Conservation (phyloP, 1,140 invertebrate genomes). For the Caenorhabditis inopinata region DNA sequence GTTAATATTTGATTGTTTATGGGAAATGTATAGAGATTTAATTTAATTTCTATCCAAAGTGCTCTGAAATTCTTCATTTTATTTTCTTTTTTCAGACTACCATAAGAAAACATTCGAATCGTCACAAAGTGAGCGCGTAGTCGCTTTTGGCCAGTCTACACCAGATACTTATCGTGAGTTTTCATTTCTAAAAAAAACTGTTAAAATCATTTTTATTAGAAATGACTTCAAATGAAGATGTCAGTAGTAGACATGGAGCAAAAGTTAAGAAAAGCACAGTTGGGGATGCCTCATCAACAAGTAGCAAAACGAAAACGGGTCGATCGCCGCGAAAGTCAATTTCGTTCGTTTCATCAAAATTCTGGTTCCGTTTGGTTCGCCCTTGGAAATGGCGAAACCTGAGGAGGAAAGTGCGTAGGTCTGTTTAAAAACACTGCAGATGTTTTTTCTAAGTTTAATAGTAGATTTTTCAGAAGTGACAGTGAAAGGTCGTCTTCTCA, state of each 20-base stretch:
- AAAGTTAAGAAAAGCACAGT: conserved; percentile 20
- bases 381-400: conserved; percentile 50
- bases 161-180: not conserved
- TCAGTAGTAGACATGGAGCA: not conserved
- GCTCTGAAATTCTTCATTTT: not conserved
- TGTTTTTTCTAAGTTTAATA: not conserved
- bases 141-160: not conserved
- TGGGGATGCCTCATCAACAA: not conserved
- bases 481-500: not conserved
- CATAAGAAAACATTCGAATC: not conserved
- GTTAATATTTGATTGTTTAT: not conserved
- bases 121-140: not conserved
- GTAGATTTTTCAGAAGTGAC: conserved; percentile 13
- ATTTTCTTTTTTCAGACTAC: not conserved
- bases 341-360: conserved; percentile 29
- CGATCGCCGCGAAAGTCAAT: conserved; percentile 1
- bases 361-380: conserved; percentile 46
- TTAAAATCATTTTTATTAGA: not conserved
- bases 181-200: not conserved
- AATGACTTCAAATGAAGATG: conserved; percentile 19
- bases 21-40: no score
- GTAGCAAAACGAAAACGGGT: not conserved
- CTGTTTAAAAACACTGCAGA: not conserved
- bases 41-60: not conserved
- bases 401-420: conserved; percentile 35